A percentile compares a stretch with the other conserved stretches of the same genome.
These are phyloP conservation scores for Podiceps cristatus DNA, from an alignment of 2,113 vertebrate genomes.

Conservation along the genomic window DNA sequence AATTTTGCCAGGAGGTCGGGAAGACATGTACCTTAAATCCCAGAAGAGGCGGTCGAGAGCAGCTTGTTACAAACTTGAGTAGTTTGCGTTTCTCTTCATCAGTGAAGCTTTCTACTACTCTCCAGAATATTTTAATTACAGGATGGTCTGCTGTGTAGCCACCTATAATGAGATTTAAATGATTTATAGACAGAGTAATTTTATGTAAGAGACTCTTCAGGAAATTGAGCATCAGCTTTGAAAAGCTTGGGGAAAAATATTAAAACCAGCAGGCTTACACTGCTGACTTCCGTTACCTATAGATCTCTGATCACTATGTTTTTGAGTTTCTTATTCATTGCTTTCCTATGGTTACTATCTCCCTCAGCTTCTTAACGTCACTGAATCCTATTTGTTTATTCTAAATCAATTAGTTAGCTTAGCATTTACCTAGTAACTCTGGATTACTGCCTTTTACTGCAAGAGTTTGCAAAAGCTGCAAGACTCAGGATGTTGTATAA, in stretches of 20 bases:
- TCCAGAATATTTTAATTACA: constrained; percentile 96
- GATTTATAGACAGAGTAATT: not conserved
- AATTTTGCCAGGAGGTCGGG: not conserved
- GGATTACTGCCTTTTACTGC: not conserved
- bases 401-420: not conserved
- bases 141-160: constrained; percentile 94
- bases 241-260: not conserved
- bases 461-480: not conserved
- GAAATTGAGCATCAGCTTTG: not conserved
- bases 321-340: not conserved
- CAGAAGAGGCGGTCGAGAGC: constrained; percentile 94
- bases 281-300: not conserved
- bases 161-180: constrained; percentile 76
- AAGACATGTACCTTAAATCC: constrained; percentile 90
- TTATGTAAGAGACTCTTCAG: not conserved
- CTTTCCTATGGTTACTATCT: not conserved
- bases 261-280: not conserved
- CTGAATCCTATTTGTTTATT: not conserved
- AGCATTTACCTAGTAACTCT: not conserved
- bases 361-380: constrained; percentile 6
- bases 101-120: constrained; percentile 96
- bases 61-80: constrained; percentile 97
- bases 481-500: not conserved
- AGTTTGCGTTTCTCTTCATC: constrained; percentile 97
- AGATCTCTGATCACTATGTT: not conserved